Percentiles rank a stretch among this genome's conserved stretches.
Conservation (phyloP, 2,888 invertebrate species). For the Drosophila sordidapex region DNA sequence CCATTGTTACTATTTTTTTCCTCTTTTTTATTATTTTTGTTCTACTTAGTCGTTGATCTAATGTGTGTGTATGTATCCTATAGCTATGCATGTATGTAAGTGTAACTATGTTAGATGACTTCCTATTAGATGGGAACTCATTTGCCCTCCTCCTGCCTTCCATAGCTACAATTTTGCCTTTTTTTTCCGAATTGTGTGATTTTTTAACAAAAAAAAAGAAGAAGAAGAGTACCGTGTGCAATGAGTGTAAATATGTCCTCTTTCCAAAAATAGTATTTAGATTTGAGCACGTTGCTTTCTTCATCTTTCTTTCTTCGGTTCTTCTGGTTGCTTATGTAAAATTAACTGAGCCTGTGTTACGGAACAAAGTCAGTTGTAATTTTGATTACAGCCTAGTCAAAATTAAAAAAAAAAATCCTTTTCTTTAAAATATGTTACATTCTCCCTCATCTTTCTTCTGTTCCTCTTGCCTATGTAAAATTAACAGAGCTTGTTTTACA, state of each 20-base stretch:
- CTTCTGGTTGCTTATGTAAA: background rate
- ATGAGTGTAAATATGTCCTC: background rate
- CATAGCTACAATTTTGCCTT: background rate
- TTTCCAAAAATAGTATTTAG: background rate
- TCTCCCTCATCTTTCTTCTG: background rate
- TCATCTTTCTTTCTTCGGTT: background rate
- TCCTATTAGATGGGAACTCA: slow-evolving; percentile 40
- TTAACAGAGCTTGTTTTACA: slow-evolving; percentile 1
- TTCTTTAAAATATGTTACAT: too few relatives aligned
- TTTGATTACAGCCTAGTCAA: background rate
- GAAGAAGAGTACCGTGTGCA: background rate
- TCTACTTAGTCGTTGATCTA: slow-evolving; percentile 74
- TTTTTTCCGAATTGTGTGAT: background rate
- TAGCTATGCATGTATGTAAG: slow-evolving; percentile 1
- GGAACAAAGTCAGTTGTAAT: background rate
- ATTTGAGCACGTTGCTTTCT: background rate
- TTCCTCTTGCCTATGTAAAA: background rate
- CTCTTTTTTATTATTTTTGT: slow-evolving; percentile 47
- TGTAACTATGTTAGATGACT: slow-evolving; percentile 25
- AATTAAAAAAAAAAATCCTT: too few relatives aligned
- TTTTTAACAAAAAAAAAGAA: background rate
- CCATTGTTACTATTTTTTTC: slow-evolving; percentile 62
- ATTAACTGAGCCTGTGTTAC: background rate
- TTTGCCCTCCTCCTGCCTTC: background rate
- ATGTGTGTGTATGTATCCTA: slow-evolving; percentile 24